phyloP scores from a whole-genome alignment of 2,888 invertebrate species.

The Metellina segmentata region DNA sequence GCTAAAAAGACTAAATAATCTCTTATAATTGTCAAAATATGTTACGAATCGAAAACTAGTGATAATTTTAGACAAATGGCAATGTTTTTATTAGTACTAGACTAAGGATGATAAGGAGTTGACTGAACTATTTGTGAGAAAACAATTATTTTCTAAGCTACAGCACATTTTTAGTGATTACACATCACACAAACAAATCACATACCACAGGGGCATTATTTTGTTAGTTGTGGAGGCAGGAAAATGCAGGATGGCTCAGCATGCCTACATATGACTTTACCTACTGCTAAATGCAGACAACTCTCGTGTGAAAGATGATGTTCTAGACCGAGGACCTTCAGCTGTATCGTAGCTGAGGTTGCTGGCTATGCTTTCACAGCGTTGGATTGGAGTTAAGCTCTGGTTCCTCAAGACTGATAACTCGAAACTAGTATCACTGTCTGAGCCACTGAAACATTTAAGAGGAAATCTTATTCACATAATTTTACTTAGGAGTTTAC shows the following conservation, averaged over 20 bases:
- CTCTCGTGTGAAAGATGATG: slow-evolving; percentile 74
- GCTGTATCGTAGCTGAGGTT: slow-evolving; percentile 67
- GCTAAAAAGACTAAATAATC: too few relatives aligned
- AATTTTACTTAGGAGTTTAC: too few relatives aligned
- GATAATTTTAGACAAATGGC: too few relatives aligned
- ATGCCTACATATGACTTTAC: slow-evolving; percentile 78
- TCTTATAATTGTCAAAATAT: too few relatives aligned
- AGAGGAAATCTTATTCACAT: not conserved
- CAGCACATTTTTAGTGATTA: too few relatives aligned
- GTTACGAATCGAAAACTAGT: too few relatives aligned
- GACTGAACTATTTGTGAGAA: too few relatives aligned
- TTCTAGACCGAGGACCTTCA: slow-evolving; percentile 66
- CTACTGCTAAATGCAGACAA: slow-evolving; percentile 77
- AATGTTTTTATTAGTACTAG: too few relatives aligned
- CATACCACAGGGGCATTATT: slow-evolving; percentile 41
- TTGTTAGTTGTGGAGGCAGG: slow-evolving; percentile 39
- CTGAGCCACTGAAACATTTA: slow-evolving; percentile 76
- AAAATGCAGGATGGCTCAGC: slow-evolving; percentile 72
- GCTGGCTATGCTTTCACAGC: slow-evolving; percentile 75
- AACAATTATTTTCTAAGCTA: too few relatives aligned
- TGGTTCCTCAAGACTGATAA: slow-evolving; percentile 74
- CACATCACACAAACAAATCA: not conserved
- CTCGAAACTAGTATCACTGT: slow-evolving; percentile 77
- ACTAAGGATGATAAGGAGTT: too few relatives aligned
- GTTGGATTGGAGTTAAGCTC: slow-evolving; percentile 73